Base-by-base conservation (phyloP, 2,888 invertebrate genomes). In the Athalia circularis region DNA sequence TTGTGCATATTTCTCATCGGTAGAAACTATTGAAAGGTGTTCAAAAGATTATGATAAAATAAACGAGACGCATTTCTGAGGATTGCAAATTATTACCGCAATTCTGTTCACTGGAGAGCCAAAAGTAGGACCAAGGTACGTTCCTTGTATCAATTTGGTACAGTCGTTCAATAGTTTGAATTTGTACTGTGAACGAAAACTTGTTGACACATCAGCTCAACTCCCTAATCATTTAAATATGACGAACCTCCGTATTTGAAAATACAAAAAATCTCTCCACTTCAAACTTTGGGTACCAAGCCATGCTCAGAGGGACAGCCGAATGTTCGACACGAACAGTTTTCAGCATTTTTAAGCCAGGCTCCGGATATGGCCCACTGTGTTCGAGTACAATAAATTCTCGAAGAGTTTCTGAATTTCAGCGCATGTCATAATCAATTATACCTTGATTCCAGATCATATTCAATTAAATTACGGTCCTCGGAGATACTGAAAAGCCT, bases 41-140 rank as follows among this genome's bases (percentile, higher is more conserved):
- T n/a, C 1, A 8, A 43, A 43, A 54, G 52, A 15, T 11, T 54
- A 8, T n/a, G 6, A 54, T 54, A 7, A 54, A 6, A 7, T 9
- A 64, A 11, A 59, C 48, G 45, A 45, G 8, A 43, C 9, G 43
- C 2, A 59, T 74, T 61, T 3, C 5, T 43, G 61, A 1, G 13
- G 15, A n/a, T 68, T 62, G 52, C n/a, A 62, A 77, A 0, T 70
- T 45, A 67, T 82, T 83, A 91, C 90, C 84, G 90, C 87, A 83
- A 93, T 89, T 82, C 88, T 90, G 67, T 87, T 85, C 7, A 95
- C 92, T 0, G 94, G 94, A 8, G 92, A 88, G 52, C 94, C 94
- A 89, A 92, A 94, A 3, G 93, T 92, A n/a, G 96, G 95, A 0
- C 94, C 95, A 48, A 95, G 90, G 52, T 92, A 90, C 3, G 94